Percentiles rank a stretch among this genome's conserved stretches.
Evolutionary conservation across 2,888 invertebrate species (phyloP).

Genomic region (Dynastes maya): DNA sequence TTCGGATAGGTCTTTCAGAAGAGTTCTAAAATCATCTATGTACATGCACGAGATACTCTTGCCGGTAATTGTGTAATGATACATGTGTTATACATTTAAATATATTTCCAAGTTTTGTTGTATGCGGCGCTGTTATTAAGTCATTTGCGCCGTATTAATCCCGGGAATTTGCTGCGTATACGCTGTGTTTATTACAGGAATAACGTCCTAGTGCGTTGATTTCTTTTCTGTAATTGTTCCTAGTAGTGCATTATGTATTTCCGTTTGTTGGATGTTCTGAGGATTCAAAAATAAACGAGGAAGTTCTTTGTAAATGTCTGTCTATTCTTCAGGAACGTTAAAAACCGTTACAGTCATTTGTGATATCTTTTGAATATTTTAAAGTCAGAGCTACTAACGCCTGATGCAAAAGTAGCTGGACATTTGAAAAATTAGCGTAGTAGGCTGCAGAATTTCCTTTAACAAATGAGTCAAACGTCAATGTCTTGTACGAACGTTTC

Average conservation of each 20-base stretch:
- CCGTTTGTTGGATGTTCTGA: neutral
- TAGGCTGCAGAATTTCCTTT: no score
- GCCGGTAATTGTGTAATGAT: constrained; percentile 22
- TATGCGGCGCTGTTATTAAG: constrained; percentile 37
- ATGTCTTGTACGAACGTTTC: no score
- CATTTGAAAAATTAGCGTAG: no score
- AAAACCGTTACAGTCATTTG: no score
- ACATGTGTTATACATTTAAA: constrained; percentile 21
- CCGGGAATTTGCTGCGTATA: neutral
- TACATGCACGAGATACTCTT: neutral
- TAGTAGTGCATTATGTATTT: neutral
- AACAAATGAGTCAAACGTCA: no score
- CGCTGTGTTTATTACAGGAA: neutral
- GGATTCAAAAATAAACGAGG: no score
- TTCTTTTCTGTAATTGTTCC: constrained; percentile 1
- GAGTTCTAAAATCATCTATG: neutral
- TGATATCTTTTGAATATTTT: no score
- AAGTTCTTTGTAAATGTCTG: no score
- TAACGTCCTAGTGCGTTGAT: neutral
- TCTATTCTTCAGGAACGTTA: no score
- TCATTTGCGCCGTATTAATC: constrained; percentile 44
- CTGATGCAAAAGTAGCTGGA: no score
- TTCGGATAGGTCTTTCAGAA: neutral
- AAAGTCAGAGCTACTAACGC: no score
- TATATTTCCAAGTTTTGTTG: constrained; percentile 12